Evolutionary conservation across 2,888 invertebrate species (phyloP).

Genomic region (Plebejus argus): DNA sequence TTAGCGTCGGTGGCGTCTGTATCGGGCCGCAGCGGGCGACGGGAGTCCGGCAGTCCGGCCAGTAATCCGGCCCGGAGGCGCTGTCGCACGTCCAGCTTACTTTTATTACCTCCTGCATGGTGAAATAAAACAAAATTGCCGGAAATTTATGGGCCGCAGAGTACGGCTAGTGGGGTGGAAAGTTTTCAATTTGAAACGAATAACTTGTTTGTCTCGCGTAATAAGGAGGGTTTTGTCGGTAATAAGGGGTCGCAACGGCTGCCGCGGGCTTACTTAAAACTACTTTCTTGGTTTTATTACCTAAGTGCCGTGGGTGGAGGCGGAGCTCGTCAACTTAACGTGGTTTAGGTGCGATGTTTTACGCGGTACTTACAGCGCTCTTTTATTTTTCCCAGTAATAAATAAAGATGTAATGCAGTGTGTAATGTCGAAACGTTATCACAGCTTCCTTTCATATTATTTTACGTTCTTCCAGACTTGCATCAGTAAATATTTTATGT

Average conservation of each 20-base stretch:
- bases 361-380: conserved; percentile 38
- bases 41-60: conserved; percentile 48
- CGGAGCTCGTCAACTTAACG: conserved; percentile 50
- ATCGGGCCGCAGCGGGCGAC: conserved; percentile 73
- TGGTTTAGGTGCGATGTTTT: conserved; percentile 43
- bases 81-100: conserved; percentile 80
- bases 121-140: conserved; percentile 81
- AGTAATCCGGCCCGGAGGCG: conserved; percentile 76
- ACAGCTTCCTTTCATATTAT: not conserved
- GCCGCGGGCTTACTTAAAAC: conserved; percentile 77
- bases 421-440: conserved; percentile 9
- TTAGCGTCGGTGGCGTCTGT: conserved; percentile 65
- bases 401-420: conserved; percentile 12
- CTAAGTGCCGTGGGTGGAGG: conserved; percentile 67
- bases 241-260: conserved; percentile 73
- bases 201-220: conserved; percentile 78
- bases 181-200: conserved; percentile 81
- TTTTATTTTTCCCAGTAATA: conserved; percentile 15
- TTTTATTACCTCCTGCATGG: conserved; percentile 79
- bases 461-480: not conserved
- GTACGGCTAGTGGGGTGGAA: conserved; percentile 77
- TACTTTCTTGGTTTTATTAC: conserved; percentile 79
- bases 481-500: not conserved
- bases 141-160: conserved; percentile 77
- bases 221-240: conserved; percentile 76